Conservation (phyloP, 2,797 vertebrate species). For the Sciurus vulgaris region DNA sequence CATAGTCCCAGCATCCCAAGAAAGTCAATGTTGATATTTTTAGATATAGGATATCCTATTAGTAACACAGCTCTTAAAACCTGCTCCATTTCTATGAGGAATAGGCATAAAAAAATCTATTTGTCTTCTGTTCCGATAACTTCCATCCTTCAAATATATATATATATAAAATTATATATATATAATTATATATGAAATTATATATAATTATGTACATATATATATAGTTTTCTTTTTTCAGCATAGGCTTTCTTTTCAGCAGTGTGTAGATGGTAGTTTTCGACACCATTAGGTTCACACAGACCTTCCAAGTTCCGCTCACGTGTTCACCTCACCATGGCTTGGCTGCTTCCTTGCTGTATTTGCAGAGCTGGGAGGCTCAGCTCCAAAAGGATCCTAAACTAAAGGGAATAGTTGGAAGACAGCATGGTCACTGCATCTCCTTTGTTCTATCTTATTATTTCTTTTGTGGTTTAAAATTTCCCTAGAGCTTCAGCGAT, state of each 20-base stretch:
- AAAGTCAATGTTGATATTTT: not conserved
- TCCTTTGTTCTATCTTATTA: not conserved
- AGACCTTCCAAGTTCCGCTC: not conserved
- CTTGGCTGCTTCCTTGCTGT: not conserved
- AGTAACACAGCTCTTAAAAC: not conserved
- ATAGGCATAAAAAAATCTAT: not conserved
- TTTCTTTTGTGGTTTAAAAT: not conserved
- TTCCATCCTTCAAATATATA: not conserved
- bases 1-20: not conserved
- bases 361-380: not conserved
- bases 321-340: rapidly evolving
- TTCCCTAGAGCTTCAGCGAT: not conserved
- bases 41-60: not conserved
- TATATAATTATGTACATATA: not conserved
- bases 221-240: not conserved
- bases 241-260: not conserved
- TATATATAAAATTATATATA: not conserved
- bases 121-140: not conserved
- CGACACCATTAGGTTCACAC: not conserved
- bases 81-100: not conserved
- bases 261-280: not conserved
- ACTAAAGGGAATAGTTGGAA: not conserved
- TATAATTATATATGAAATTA: too few relatives aligned
- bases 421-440: not conserved
- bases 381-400: not conserved